Conservation (phyloP, 2,888 invertebrate species). For the Ectobius pallidus region DNA sequence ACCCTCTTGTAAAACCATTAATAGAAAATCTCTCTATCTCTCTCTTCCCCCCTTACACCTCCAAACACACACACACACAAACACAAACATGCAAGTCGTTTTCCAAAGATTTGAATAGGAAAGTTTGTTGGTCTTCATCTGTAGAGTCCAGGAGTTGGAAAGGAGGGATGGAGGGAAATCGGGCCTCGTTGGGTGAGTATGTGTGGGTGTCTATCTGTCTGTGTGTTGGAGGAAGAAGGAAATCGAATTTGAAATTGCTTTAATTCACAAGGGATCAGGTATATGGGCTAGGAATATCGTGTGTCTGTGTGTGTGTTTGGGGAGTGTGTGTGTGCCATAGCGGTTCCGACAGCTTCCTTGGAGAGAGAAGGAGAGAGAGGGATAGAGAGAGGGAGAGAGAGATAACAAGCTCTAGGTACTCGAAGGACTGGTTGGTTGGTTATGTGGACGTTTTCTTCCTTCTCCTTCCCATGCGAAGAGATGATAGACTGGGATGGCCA, state of each 20-base stretch:
- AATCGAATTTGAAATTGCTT: constrained; percentile 43
- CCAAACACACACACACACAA: constrained; percentile 29
- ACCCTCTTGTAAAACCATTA: constrained; percentile 38
- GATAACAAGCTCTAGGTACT: constrained; percentile 16
- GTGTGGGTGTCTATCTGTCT: constrained; percentile 1
- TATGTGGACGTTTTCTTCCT: background rate
- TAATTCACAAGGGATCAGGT: constrained; percentile 43
- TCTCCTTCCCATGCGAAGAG: no score
- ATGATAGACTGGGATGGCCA: no score
- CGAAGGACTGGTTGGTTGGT: constrained; percentile 24
- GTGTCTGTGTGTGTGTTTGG: constrained; percentile 10
- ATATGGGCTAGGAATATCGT: constrained; percentile 36
- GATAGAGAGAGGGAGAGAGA: no score
- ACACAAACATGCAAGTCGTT: constrained; percentile 16
- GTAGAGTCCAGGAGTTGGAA: constrained; percentile 3
- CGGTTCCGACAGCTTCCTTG: background rate
- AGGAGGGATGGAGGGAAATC: background rate
- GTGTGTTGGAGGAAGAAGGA: constrained; percentile 30
- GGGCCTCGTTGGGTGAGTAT: background rate
- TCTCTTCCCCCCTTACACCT: constrained; percentile 19
- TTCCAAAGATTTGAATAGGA: constrained; percentile 42
- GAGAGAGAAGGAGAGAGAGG: background rate
- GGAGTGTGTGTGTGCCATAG: background rate
- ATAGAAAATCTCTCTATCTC: constrained; percentile 38
- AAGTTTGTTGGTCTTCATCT: constrained; percentile 40